Conservation (phyloP, 1,140 invertebrate genomes). For the Cotesia glomerata region DNA sequence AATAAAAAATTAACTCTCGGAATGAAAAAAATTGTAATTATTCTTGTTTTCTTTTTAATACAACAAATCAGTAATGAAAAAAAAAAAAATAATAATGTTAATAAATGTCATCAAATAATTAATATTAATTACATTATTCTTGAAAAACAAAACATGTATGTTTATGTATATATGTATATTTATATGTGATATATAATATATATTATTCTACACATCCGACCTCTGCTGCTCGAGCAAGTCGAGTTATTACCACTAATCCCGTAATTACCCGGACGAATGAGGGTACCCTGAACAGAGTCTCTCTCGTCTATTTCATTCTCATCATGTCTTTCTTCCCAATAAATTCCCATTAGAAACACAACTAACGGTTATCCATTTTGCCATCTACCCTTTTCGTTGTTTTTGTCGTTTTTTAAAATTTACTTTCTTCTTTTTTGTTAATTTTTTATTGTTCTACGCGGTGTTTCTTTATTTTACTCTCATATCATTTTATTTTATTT, state of each 20-base stretch:
- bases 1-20: neutral
- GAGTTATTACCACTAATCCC: conserved; percentile 48
- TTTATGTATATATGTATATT: conserved; percentile 21
- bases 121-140: conserved; percentile 50
- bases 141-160: conserved; percentile 40
- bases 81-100: conserved; percentile 2
- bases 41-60: no score
- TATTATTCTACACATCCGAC: conserved; percentile 5
- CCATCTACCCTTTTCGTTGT: neutral
- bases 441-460: neutral
- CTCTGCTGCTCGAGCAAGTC: conserved; percentile 13
- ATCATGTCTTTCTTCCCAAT: conserved; percentile 45
- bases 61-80: neutral
- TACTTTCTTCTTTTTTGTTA: conserved; percentile 7
- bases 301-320: conserved; percentile 4
- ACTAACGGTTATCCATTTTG: conserved; percentile 25
- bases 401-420: neutral
- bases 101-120: conserved; percentile 54
- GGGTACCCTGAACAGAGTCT: conserved; percentile 33
- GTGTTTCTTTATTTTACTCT: no score
- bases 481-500: no score
- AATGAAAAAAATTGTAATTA: no score
- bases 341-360: conserved; percentile 50
- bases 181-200: conserved; percentile 18
- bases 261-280: conserved; percentile 48